Percentiles rank a stretch among this genome's conserved stretches.
Conservation (phyloP, 2,888 invertebrate genomes). For the Lasioglossum morio region DNA sequence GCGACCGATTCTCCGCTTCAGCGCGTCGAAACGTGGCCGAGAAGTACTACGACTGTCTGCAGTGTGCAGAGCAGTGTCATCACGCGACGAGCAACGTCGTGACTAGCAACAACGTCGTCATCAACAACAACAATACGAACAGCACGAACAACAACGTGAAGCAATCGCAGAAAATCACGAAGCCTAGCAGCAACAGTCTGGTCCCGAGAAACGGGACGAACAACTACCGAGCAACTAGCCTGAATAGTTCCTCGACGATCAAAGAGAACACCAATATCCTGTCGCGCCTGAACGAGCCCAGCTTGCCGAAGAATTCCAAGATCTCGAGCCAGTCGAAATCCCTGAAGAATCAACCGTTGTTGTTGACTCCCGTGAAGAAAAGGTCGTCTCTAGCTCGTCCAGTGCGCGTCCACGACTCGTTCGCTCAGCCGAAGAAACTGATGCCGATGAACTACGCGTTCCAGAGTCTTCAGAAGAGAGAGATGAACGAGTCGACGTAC, state of each 20-base stretch:
- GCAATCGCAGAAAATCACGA: constrained; percentile 34
- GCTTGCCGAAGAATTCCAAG: constrained; percentile 34
- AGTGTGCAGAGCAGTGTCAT: constrained; percentile 82
- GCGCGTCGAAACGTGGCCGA: constrained; percentile 76
- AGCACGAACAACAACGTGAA: constrained; percentile 43
- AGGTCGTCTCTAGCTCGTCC: constrained; percentile 81
- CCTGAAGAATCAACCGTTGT: constrained; percentile 56
- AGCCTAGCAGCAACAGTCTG: constrained; percentile 45
- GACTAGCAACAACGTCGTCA: constrained; percentile 59
- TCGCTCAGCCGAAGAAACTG: constrained; percentile 70
- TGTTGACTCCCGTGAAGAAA: constrained; percentile 77
- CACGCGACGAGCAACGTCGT: constrained; percentile 72
- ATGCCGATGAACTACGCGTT: constrained; percentile 53
- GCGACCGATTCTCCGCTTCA: constrained; percentile 65
- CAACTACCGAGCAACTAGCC: constrained; percentile 31
- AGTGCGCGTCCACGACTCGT: constrained; percentile 81
- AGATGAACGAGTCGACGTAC: constrained; percentile 54
- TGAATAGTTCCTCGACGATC: constrained; percentile 25
- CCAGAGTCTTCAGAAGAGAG: constrained; percentile 41
- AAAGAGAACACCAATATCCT: constrained; percentile 43
- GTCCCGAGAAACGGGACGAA: constrained; percentile 38
- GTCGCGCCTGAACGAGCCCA: constrained; percentile 43
- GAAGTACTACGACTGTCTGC: constrained; percentile 82
- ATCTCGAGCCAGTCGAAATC: constrained; percentile 40
- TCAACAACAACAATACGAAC: constrained; percentile 55